These are phyloP conservation scores for Drosophila robusta DNA, from an alignment of 2,888 invertebrate species.

Conservation along the genomic window DNA sequence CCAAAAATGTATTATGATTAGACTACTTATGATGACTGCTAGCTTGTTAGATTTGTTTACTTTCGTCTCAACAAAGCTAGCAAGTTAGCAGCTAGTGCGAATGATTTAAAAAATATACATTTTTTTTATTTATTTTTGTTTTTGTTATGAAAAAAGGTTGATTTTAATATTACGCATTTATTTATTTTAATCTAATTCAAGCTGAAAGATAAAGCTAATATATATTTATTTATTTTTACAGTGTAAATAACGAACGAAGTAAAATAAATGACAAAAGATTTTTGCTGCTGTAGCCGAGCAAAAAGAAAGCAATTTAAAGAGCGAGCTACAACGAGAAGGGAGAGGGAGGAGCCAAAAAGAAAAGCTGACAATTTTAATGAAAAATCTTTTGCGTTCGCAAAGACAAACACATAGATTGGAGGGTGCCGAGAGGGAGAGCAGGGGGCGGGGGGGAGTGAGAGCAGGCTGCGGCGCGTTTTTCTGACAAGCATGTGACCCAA, in stretches of 20 bases:
- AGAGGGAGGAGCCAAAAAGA: slow-evolving; percentile 31
- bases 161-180: too few relatives aligned
- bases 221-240: background rate
- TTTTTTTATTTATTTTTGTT: background rate
- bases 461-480: slow-evolving; percentile 50
- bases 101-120: background rate
- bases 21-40: too few relatives aligned
- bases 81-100: too few relatives aligned
- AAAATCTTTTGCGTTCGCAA: slow-evolving; percentile 57
- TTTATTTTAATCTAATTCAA: background rate
- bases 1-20: too few relatives aligned
- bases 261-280: slow-evolving; percentile 65
- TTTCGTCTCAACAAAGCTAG: too few relatives aligned
- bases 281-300: slow-evolving; percentile 45
- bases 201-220: slow-evolving; percentile 1
- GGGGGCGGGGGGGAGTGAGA: background rate
- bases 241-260: slow-evolving; percentile 43
- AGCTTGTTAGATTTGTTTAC: too few relatives aligned
- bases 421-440: background rate
- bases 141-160: too few relatives aligned
- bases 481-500: slow-evolving; percentile 80
- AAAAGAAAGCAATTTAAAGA: slow-evolving; percentile 63
- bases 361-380: slow-evolving; percentile 75
- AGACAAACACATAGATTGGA: slow-evolving; percentile 22
- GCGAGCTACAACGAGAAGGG: slow-evolving; percentile 6